Evolutionary conservation across 2,797 vertebrate species (phyloP), one percentile per base, ranked within the genome.

Genomic region (Podargus strigoides): DNA sequence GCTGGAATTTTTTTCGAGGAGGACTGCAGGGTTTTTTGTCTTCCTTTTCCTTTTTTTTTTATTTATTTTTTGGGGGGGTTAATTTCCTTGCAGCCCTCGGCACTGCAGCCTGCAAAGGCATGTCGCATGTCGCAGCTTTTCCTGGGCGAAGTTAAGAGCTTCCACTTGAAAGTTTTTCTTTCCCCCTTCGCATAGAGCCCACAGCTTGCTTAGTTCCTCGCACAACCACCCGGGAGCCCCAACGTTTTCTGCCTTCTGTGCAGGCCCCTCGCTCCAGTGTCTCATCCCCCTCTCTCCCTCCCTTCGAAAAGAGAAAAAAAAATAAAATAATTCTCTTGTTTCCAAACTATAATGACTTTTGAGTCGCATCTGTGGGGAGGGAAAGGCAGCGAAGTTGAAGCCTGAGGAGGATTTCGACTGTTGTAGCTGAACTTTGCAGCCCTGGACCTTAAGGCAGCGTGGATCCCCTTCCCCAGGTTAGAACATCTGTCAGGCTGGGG

Each of bases 401-500:
- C 21, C 79, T 26, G 77, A 67, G 37, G 66, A 89, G 67, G 84
- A 84, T 95, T 93, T 85, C 81, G 64, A 78, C 85, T 86, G 79
- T 94, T 82, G 82, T 93, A 91, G 82, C 86, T 86, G 83, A 94
- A 95, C 91, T 96, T 96, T 83, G 46, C 37, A 89, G 59, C 90
- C 82, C 60, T 75, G 44, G 80, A 94, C 95, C 90, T 96, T 79
- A 87, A 93, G 78, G 89, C 89, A 87, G 90, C 37, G 0, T 77
- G 87, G 94, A 94, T 88, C 73, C 63, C 89, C 94, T 92, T 91
- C 85, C 87, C 94, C 91, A 94, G 93, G 94, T 95, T 93, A 95
- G 95, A 97, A 95, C 95, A 97, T 94, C 95, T 96, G 95, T 93
- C 95, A 94, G 85, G 58, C 52, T 83, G 93, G 90, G 55, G 79